These are phyloP conservation scores for Drosophila sproati DNA, from an alignment of 1,140 invertebrate genomes.

Conservation along the genomic window DNA sequence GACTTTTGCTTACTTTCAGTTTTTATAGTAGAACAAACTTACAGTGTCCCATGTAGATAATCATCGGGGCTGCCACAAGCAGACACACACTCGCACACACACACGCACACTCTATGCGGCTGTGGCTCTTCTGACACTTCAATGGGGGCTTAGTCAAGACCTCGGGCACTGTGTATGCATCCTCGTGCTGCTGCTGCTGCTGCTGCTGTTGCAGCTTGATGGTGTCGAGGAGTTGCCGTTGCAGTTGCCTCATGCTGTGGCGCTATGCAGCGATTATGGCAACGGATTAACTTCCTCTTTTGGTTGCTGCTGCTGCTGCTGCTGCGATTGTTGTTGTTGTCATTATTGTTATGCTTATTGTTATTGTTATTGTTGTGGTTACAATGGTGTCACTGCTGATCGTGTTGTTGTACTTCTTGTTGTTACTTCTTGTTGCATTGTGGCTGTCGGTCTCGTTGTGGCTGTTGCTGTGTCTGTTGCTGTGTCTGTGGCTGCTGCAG, in stretches of 20 bases:
- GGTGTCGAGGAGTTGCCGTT: slow-evolving; percentile 37
- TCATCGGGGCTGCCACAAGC: slow-evolving; percentile 31
- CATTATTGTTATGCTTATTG: slow-evolving; percentile 15
- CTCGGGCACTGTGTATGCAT: neutral
- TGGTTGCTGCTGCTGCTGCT: slow-evolving; percentile 24
- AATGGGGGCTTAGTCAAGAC: slow-evolving; percentile 59
- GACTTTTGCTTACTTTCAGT: slow-evolving; percentile 46
- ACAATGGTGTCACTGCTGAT: slow-evolving; percentile 40
- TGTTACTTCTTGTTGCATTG: slow-evolving; percentile 13
- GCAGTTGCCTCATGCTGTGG: slow-evolving; percentile 77
- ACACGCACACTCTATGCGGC: slow-evolving; percentile 24
- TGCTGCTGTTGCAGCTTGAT: slow-evolving; percentile 16
- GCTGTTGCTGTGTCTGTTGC: slow-evolving; percentile 4
- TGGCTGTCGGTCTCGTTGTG: slow-evolving; percentile 8
- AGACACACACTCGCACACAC: slow-evolving; percentile 21
- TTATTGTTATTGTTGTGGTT: slow-evolving; percentile 38
- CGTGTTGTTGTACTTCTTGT: slow-evolving; percentile 6
- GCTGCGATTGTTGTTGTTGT: slow-evolving; percentile 24
- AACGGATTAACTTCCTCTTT: slow-evolving; percentile 79
- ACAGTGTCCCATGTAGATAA: slow-evolving; percentile 48
- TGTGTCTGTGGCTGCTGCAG: slow-evolving; percentile 27
- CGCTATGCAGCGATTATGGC: slow-evolving; percentile 78
- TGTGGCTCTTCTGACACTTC: slow-evolving; percentile 73
- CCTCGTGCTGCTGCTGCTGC: neutral
- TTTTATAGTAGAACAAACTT: slow-evolving; percentile 38